Base-by-base conservation (phyloP, 2,888 invertebrate species). In the Calameuta filiformis region DNA sequence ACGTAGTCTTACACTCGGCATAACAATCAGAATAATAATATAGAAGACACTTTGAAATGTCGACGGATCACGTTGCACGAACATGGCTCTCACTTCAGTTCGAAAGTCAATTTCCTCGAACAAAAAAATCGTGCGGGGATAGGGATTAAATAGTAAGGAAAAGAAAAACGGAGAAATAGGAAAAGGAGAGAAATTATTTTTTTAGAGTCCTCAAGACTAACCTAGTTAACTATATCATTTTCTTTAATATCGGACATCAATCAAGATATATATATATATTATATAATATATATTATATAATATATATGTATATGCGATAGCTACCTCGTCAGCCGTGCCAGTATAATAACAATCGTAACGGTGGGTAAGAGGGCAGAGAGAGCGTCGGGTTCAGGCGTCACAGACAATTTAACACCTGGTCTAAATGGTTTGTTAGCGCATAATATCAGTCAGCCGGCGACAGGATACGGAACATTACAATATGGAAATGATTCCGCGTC, bases 351-450 rank as follows among this genome's bases (percentile, higher is more conserved):
- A 56, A 56, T 23, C 4, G 23, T 56, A 56, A 56, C 9, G 56
- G 56, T 56, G 56, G 23, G 56, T 56, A 23, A 56, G 56, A 56
- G 56, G 56, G 80, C 79, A 80, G 82, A 81, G 80, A 79, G 79
- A 79, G 79, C 82, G 82, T 85, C 84, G 84, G 23, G 86, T 87
- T 89, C 85, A 79, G 85, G 88, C 90, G 90, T 91, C 90, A 90
- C 91, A 90, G 90, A 88, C 91, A 90, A 90, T 91, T 91, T 89
- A 90, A 91, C 91, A 91, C 91, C 91, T 91, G 91, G 89, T 85
- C 87, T 89, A 90, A 90, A 90, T 90, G 91, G 90, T 89, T 90
- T 89, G 89, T 89, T 88, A 90, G 84, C 89, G 89, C 88, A 90
- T 88, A 90, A 90, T 89, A 88, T 89, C 86, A 81, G 83, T 81